Evolutionary conservation across 2,113 vertebrate species (phyloP), one percentile per base, ranked within the genome.

Genomic region (Mobula hypostoma): DNA sequence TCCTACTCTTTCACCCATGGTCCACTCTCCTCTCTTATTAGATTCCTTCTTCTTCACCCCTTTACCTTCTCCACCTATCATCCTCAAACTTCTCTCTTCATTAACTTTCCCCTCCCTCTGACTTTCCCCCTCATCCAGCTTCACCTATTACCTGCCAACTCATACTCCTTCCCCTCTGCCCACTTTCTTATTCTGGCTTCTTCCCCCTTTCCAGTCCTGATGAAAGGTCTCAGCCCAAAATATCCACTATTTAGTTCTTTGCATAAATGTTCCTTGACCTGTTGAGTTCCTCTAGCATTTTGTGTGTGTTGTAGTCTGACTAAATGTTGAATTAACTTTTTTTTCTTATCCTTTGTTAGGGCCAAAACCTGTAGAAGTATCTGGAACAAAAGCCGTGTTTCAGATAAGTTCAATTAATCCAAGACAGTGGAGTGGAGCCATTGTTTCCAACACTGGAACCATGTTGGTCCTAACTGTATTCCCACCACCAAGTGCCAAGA

Each of bases 401-500:
- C 91, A 96, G 0, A 94, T 96, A 68, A 96, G 95, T 95, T 80
- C 94, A 93, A 95, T 78, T 36, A 95, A 96, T 12, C 87, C 74
- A 63, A 96, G 95, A 0, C 68, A 94, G 14, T 99, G 98, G 98
- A 97, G 95, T 4, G 95, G 95, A 0, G 58, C 11, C 0, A 95
- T 97, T 56, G 14, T 96, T n/a, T 94, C 94, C 1, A 94, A 63
- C 27, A 95, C 95, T 6, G 56, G 79, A 0, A 79, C 56, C n/a
- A 87, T 2, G 66, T 95, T 97, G 96, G 95, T 48, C 1, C 48
- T 98, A 94, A 78, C 66, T 0, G 94, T 99, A 83, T 97, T 94
- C 17, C 94, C 97, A 0, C 97, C 97, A 0, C 95, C 96, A 1
- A 95, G 96, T 0, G 96, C 97, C 68, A 95, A 97, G 56, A 95